phyloP scores from a whole-genome alignment of 1,140 invertebrate genomes.

The Ganaspis sp. region DNA sequence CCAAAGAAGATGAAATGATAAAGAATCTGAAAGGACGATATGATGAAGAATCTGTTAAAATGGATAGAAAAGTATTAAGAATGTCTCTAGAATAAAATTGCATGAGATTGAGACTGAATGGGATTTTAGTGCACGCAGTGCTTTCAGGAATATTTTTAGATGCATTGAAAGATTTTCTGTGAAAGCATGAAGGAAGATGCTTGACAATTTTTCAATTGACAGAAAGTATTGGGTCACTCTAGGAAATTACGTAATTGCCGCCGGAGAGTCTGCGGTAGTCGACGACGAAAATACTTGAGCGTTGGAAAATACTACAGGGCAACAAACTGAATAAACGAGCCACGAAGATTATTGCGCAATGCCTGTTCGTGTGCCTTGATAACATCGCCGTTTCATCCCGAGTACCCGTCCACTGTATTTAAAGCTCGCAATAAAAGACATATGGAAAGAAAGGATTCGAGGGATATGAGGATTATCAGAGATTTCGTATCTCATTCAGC shows the following conservation, averaged over 20 bases:
- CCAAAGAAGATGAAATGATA: no score
- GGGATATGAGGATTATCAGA: neutral
- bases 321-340: conserved; percentile 30
- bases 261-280: neutral
- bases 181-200: conserved; percentile 1
- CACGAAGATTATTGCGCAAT: conserved; percentile 30
- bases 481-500: neutral
- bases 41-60: no score
- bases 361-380: conserved; percentile 24
- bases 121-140: neutral
- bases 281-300: neutral
- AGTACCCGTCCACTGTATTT: neutral
- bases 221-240: conserved; percentile 32
- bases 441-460: neutral
- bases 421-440: neutral
- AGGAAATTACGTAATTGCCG: conserved; percentile 23
- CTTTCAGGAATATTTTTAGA: neutral
- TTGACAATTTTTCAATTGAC: conserved; percentile 18
- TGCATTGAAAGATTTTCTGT: neutral
- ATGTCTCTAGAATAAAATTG: no score
- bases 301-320: neutral
- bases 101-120: no score
- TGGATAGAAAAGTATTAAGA: no score
- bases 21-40: no score
- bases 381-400: conserved; percentile 24